Evolutionary conservation across 2,888 invertebrate genomes (phyloP), one percentile per base, ranked within the genome.

Genomic region (Drosophila birchii): DNA sequence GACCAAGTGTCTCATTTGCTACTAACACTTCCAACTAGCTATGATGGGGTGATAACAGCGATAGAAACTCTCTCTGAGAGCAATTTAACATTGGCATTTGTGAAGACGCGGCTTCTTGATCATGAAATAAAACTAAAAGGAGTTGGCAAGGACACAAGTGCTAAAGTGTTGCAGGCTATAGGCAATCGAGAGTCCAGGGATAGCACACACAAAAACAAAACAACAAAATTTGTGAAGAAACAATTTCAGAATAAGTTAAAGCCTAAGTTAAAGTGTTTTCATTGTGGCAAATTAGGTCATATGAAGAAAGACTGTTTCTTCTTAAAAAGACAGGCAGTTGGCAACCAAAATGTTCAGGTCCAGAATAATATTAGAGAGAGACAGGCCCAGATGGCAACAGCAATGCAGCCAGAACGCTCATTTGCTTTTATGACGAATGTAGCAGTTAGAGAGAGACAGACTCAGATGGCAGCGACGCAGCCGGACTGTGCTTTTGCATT

Each of bases 91-190:
- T 36, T 23, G 4, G 23, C 23, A 3, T 91, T 91, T 77, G 91
- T 91, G 4, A 91, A 91, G 76, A 90, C 77, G 6, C 62, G 81
- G 64, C 68, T 90, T 20, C 62, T 87, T 8, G 79, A 90, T 38
- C 63, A 75, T 41, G 67, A 71, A 63, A 58, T 70, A 5, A 70
- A 69, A 60, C 9, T 76, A 80, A 75, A 20, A 79, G 45, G 36
- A 41, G 55, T 36, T n/a, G 57, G 43, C n/a, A 47, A 44, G 49
- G 85, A 90, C 56, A 85, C 82, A 8, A 89, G 81, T 76, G 41
- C 59, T 8, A 90, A 88, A 84, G 77, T 89, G 36, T 73, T 90
- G 32, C 79, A 89, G 11, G 78, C 70, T 23, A 71, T 81, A 72
- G 51, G 41, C 11, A n/a, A n/a, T n/a, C n/a, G n/a, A n/a, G n/a